Evolutionary conservation across 2,113 vertebrate species (phyloP).

Genomic region (Anhinga anhinga): DNA sequence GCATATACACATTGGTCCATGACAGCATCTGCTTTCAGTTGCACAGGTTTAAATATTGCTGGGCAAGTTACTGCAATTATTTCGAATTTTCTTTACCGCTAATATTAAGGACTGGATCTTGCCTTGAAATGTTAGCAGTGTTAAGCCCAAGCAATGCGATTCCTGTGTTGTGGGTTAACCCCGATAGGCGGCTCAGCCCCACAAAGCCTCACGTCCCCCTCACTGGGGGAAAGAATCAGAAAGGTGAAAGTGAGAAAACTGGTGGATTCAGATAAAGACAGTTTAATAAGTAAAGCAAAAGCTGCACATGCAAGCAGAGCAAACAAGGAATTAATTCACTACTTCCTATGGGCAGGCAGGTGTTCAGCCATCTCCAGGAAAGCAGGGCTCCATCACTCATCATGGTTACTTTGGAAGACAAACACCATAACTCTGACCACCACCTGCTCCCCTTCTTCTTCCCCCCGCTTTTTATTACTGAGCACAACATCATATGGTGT

Average conservation of each 20-base stretch:
- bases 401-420: background rate
- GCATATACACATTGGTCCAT: background rate
- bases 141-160: background rate
- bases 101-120: background rate
- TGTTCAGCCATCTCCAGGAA: background rate
- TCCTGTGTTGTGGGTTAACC: background rate
- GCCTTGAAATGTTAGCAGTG: background rate
- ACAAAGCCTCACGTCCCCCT: background rate
- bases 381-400: fast-evolving
- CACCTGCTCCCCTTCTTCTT: background rate
- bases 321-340: background rate
- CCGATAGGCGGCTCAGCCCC: background rate
- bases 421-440: fast-evolving
- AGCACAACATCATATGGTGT: background rate
- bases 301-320: fast-evolving
- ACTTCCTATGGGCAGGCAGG: background rate
- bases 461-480: background rate
- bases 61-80: background rate
- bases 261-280: background rate
- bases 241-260: background rate
- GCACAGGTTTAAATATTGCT: background rate
- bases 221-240: background rate
- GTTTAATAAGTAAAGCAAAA: background rate
- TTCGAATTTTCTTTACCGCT: background rate
- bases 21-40: background rate